Evolutionary conservation across 1,140 invertebrate genomes (phyloP), one percentile per base, ranked within the genome.

Genomic region (Bombus ignitus): DNA sequence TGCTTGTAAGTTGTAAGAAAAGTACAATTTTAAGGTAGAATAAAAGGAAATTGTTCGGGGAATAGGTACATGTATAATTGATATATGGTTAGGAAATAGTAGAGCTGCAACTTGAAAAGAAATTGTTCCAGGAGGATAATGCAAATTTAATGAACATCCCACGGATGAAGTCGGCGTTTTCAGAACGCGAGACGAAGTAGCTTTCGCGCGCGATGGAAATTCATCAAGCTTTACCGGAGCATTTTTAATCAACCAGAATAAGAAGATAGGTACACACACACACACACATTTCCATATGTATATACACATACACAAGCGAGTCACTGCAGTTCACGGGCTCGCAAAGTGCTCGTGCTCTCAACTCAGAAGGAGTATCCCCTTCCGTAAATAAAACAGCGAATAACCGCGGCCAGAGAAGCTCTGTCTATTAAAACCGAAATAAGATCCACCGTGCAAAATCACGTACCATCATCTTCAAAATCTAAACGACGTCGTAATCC

Each of bases 171-270:
- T 44, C n/a, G n/a, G 28, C 35, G 66, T 57, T n/a, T 68, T n/a
- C 25, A 42, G n/a, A 32, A 59, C 53, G 6, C 18, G 28, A 42
- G 42, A 3, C n/a, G n/a, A 28, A 6, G 1, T 42, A n/a, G 78
- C 28, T 81, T 73, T 70, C 44, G 39, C 65, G 65, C 65, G 65
- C 28, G 71, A 81, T 73, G n/a, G 73, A 81, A 73, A 81, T 72
- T 62, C 44, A n/a, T 81, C 53, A 71, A 71, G 68, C 74, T 53
- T 74, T 59, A 47, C 39, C 13, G 42, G 32, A 35, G 73, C 77
- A 57, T 83, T 83, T 83, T 83, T 83, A 83, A 83, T 78, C 65
- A 70, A 78, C 44, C 47, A 42, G 35, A 78, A 83, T 39, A 70
- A 70, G 12, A 57, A 76, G 44, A 53, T 75, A 75, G 22, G 10